phyloP scores from a whole-genome alignment of 2,797 vertebrate species.

The Euphonia xanthogaster region DNA sequence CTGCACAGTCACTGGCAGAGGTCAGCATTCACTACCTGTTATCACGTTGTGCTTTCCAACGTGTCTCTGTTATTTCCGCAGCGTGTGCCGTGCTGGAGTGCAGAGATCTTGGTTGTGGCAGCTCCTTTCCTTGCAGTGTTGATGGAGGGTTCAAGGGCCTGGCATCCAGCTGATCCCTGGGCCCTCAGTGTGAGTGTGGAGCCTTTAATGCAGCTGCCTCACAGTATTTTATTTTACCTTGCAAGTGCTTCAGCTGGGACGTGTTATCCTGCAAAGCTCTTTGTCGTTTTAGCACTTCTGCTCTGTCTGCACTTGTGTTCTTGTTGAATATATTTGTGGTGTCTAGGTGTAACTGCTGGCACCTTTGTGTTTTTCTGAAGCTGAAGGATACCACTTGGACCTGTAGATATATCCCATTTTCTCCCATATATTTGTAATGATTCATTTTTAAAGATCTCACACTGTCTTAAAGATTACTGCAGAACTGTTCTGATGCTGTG shows the following conservation, averaged over 20 bases:
- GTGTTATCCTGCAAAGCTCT: constrained; percentile 23
- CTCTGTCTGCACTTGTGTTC: not conserved
- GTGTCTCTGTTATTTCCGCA: not conserved
- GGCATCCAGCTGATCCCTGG: not conserved
- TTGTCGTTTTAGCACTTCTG: constrained; percentile 8
- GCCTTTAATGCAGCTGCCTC: not conserved
- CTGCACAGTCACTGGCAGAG: not conserved
- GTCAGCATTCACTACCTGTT: not conserved
- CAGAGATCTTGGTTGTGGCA: not conserved
- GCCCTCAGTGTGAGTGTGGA: not conserved
- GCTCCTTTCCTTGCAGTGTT: not conserved
- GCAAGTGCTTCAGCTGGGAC: not conserved
- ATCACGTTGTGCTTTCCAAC: not conserved
- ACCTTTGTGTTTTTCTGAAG: constrained; percentile 27
- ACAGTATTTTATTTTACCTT: not conserved
- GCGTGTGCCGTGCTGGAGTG: accelerated
- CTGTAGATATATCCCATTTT: not conserved
- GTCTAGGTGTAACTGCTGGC: not conserved
- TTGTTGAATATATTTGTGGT: not conserved
- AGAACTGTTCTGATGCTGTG: constrained; percentile 26
- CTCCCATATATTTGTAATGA: constrained; percentile 10
- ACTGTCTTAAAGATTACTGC: constrained; percentile 19
- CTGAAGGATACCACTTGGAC: constrained; percentile 21
- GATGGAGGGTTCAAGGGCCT: not conserved
- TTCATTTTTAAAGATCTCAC: constrained; percentile 18